Base-by-base conservation (phyloP, 2,113 vertebrate species). In the Gambusia affinis region DNA sequence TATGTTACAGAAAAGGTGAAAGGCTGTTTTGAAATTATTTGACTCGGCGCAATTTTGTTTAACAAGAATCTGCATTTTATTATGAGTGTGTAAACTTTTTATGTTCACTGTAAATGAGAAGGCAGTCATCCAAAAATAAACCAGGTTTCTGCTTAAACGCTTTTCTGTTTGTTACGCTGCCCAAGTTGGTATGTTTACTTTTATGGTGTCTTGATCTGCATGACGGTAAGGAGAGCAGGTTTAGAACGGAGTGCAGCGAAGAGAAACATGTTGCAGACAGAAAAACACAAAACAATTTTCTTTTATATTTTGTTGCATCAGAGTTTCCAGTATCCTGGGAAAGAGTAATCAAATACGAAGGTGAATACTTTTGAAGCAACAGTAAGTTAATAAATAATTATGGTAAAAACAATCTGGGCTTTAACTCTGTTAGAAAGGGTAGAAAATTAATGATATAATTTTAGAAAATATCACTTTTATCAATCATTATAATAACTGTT, bases 381-480 rank as follows among this genome's bases (percentile, higher is more conserved):
- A 35, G 12, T 61, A 31, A 54, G n/a, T 31, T 54, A 30, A 30
- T 31, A 42, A 39, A 66, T 39, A 42, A 66, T 66, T n/a, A 29
- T 44, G 12, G 37, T 39, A 29, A 29, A 42, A 67, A 67, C 65
- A 39, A 60, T 42, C 8, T 29, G 37, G n/a, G 33, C n/a, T 44
- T 44, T 63, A 7, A 63, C 2, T 72, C 44, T 72, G 60, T 47
- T 66, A 72, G 33, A 78, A 72, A 57, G 44, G 37, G 61, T 35
- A 27, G 29, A 84, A 78, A 75, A 85, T 82, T 24, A 82, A 82
- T 31, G 54, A 70, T 17, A 66, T 73, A 51, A 84, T 87, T 76
- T 83, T 12, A 47, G 28, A 60, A 82, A 84, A 82, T 68, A 73
- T 73, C 37, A 76, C 63, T 30, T 24, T 73, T 76, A 86, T 78